These are phyloP conservation scores for Leptura quadrifasciata DNA, from an alignment of 2,888 invertebrate species.

Conservation along the genomic window DNA sequence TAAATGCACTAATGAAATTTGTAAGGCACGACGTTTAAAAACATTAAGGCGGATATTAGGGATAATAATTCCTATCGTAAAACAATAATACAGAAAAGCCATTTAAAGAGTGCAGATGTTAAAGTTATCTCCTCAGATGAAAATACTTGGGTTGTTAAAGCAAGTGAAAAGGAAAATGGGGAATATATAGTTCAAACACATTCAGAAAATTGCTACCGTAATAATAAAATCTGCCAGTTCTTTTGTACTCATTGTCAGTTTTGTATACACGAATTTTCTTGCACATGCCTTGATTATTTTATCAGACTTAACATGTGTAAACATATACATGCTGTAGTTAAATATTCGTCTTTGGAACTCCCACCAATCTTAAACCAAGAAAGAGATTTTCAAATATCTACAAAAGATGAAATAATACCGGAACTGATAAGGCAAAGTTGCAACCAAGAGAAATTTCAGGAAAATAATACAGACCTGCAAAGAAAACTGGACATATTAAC, in stretches of 20 bases:
- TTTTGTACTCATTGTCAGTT: background rate
- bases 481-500: too few species aligned
- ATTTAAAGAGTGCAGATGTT: background rate
- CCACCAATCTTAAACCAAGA: too few species aligned
- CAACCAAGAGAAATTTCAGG: too few species aligned
- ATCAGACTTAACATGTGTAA: slow-evolving; percentile 5
- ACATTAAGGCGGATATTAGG: background rate
- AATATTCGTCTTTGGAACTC: too few species aligned
- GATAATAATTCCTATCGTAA: background rate
- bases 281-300: background rate
- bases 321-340: slow-evolving; percentile 14
- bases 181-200: background rate
- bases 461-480: too few species aligned
- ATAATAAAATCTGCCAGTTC: background rate
- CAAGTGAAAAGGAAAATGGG: background rate
- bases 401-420: too few species aligned
- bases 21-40: background rate
- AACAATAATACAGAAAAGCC: background rate
- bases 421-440: too few species aligned
- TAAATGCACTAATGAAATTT: too few species aligned
- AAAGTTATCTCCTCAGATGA: background rate
- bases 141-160: background rate
- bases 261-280: background rate
- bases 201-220: background rate
- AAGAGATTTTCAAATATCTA: too few species aligned